Evolutionary conservation across 2,113 vertebrate genomes (phyloP), one percentile per base, ranked within the genome.

Genomic region (Acanthisitta chloris): DNA sequence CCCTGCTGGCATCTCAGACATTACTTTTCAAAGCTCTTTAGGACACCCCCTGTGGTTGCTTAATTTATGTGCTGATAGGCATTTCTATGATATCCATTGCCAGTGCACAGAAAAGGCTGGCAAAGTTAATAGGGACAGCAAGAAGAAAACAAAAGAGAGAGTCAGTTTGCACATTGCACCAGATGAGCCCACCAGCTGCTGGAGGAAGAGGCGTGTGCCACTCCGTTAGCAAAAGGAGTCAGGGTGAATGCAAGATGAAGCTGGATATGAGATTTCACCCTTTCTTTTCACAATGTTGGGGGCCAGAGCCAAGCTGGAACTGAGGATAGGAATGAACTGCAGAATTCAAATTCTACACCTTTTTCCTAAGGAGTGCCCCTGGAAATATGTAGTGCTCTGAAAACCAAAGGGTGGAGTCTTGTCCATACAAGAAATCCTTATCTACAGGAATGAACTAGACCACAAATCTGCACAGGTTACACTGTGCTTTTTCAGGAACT

Each of bases 111-210:
- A 93, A 80, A 95, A 81, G 42, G 4, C 64, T 90, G 51, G 71
- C 82, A 86, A 78, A 97, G 64, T 73, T 81, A 92, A 91, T 85
- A 92, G 72, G 34, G 42, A 59, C 57, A 73, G 61, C 24, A 87
- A 57, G 54, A 86, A 80, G 38, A 33, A 81, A 83, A 94, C 51
- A 97, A 91, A 84, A 86, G 62, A 49, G 34, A 82, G 38, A 77
- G 59, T 40, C 65, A 2, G 71, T 51, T 61, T 12, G 6, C 77
- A n/a, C 73, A 80, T 49, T 66, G 79, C 2, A 0, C 93, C 93
- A 95, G 87, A 94, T 96, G 94, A 97, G 87, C 85, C 74, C 76
- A 94, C 79, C 93, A 94, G 85, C 90, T 96, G 93, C 59, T 73
- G 92, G 72, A 90, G 69, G 36, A 80, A 94, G 79, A 94, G 51